phyloP scores from a whole-genome alignment of 2,113 vertebrate genomes.

The Sphyrna mokarran region DNA sequence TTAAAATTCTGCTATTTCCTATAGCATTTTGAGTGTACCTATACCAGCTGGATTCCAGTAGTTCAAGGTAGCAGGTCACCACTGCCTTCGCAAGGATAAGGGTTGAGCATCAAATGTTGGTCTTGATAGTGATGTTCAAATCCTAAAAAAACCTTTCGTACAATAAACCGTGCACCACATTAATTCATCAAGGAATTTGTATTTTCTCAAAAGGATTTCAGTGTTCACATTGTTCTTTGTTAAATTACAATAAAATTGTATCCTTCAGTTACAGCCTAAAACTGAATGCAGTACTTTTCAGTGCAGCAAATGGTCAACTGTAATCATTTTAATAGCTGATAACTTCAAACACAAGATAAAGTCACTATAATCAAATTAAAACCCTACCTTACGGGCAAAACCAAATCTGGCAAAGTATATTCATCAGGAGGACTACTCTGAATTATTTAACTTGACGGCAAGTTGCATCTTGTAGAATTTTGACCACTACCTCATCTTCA shows the following conservation, averaged over 20 bases:
- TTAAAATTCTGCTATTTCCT: no score
- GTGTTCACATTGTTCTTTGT: not conserved
- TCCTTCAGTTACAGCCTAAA: not conserved
- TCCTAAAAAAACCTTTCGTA: not conserved
- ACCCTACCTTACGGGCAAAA: not conserved
- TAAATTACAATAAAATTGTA: not conserved
- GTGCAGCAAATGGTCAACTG: not conserved
- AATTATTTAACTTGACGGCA: not conserved
- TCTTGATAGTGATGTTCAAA: no score
- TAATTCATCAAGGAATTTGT: not conserved
- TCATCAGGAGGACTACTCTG: not conserved
- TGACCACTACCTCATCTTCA: not conserved
- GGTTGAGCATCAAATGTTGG: no score
- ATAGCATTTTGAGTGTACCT: no score
- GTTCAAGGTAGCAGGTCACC: no score
- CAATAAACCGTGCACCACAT: not conserved
- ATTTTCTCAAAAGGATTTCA: not conserved
- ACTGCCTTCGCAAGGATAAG: no score
- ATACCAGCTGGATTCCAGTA: no score
- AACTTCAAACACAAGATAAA: not conserved
- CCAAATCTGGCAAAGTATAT: not conserved
- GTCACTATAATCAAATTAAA: not conserved
- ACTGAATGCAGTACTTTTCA: not conserved
- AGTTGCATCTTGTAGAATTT: not conserved
- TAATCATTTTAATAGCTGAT: not conserved